phyloP scores from a whole-genome alignment of 2,113 vertebrate species.

The Anser brachyrhynchus region DNA sequence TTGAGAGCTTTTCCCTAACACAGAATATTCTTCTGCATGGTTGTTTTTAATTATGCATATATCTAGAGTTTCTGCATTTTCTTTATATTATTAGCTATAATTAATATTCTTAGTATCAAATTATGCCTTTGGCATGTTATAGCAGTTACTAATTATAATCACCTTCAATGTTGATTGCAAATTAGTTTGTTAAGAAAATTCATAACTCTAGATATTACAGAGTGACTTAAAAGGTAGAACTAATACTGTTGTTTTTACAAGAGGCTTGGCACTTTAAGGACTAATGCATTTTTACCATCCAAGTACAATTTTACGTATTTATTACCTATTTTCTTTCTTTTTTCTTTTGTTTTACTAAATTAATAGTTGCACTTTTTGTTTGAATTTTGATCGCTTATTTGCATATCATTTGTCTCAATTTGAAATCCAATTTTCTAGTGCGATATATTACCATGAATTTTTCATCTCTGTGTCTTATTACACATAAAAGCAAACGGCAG shows the following conservation, averaged over 20 bases:
- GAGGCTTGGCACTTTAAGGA: not conserved
- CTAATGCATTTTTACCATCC: not conserved
- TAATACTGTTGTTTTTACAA: not conserved
- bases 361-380: not conserved
- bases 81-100: not conserved
- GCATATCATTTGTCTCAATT: not conserved
- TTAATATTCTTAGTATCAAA: not conserved
- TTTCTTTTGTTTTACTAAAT: not conserved
- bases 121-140: not conserved
- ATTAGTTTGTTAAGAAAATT: not conserved
- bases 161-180: not conserved
- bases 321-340: not conserved
- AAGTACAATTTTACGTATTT: not conserved
- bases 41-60: not conserved
- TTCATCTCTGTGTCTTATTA: constrained; percentile 1
- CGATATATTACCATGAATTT: not conserved
- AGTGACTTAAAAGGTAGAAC: not conserved
- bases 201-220: not conserved
- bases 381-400: constrained; percentile 39
- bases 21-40: not conserved
- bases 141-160: not conserved
- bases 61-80: not conserved
- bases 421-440: not conserved
- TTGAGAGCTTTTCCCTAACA: not conserved
- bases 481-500: not conserved